These are phyloP conservation scores for Cosmia trapezina DNA, from an alignment of 2,888 invertebrate species.

Conservation along the genomic window DNA sequence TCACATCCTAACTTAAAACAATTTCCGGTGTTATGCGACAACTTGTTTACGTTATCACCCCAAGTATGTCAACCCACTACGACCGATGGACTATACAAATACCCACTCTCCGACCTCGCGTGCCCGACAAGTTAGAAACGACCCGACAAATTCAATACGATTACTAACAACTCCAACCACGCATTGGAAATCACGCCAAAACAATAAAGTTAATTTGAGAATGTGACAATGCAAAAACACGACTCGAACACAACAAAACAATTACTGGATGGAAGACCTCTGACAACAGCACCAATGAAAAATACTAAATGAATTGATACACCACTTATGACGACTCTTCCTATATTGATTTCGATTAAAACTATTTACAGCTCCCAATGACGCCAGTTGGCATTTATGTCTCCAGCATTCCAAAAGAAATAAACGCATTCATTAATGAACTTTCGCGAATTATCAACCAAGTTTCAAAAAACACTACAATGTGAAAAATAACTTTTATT, in stretches of 20 bases:
- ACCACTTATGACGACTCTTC: slow-evolving; percentile 70
- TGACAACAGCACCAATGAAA: slow-evolving; percentile 69
- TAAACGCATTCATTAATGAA: slow-evolving; percentile 41
- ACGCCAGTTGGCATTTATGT: slow-evolving; percentile 42
- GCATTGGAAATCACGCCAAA: slow-evolving; percentile 48
- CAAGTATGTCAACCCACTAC: slow-evolving; percentile 68
- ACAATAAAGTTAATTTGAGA: slow-evolving; percentile 44
- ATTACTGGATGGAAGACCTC: slow-evolving; percentile 63
- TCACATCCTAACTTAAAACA: slow-evolving; percentile 44
- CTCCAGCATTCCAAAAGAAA: slow-evolving; percentile 51
- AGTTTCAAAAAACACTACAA: too few species aligned
- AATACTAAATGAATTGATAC: slow-evolving; percentile 73
- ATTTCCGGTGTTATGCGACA: slow-evolving; percentile 57
- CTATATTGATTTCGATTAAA: slow-evolving; percentile 77
- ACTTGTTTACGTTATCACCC: slow-evolving; percentile 53
- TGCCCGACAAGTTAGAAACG: slow-evolving; percentile 67
- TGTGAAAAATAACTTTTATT: too few species aligned
- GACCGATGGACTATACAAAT: slow-evolving; percentile 69
- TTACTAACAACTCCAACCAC: slow-evolving; percentile 68
- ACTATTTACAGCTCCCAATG: slow-evolving; percentile 60
- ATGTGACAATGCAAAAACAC: slow-evolving; percentile 57
- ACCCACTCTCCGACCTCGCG: slow-evolving; percentile 72
- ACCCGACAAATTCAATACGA: slow-evolving; percentile 65
- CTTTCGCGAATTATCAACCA: slow-evolving; percentile 36
- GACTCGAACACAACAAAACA: slow-evolving; percentile 64